These are phyloP conservation scores for Phthorimaea operculella DNA, from an alignment of 1,140 invertebrate genomes.

Conservation along the genomic window DNA sequence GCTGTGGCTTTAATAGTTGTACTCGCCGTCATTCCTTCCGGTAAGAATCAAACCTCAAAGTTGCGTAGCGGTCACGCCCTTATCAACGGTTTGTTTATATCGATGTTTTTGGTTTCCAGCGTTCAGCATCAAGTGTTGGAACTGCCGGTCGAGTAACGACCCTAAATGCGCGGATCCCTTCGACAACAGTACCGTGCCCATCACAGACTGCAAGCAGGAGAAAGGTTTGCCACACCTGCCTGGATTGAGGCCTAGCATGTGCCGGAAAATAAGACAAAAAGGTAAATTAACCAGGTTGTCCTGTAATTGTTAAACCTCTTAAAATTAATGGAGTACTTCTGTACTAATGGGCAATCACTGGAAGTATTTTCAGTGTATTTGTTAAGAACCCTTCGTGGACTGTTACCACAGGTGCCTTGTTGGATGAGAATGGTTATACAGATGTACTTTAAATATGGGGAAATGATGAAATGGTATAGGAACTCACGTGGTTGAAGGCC, in stretches of 20 bases:
- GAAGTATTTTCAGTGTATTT: too few relatives aligned
- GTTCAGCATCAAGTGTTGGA: constrained; percentile 89
- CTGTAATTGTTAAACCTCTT: too few relatives aligned
- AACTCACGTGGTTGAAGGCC: too few relatives aligned
- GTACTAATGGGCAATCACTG: too few relatives aligned
- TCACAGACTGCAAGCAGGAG: constrained; percentile 83
- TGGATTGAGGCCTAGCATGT: constrained; percentile 83
- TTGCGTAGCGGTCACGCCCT: constrained; percentile 36
- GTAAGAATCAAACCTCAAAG: constrained; percentile 19
- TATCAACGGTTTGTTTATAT: constrained; percentile 9
- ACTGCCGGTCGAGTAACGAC: constrained; percentile 88
- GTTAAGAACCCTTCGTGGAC: too few relatives aligned
- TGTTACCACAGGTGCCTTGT: too few relatives aligned
- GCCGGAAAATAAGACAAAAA: constrained; percentile 93
- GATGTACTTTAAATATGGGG: too few relatives aligned
- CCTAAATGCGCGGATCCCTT: constrained; percentile 94
- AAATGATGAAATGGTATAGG: too few relatives aligned
- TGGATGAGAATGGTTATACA: too few relatives aligned
- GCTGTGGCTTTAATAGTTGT: background rate
- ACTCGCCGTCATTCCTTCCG: constrained; percentile 10
- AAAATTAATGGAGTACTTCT: too few relatives aligned
- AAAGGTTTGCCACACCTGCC: constrained; percentile 74
- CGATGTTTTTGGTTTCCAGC: constrained; percentile 62
- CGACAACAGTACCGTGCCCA: constrained; percentile 88
- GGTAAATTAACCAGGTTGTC: constrained; percentile 64